Evolutionary conservation across 2,888 invertebrate species (phyloP).

Genomic region (Acrocyrtus sp.): DNA sequence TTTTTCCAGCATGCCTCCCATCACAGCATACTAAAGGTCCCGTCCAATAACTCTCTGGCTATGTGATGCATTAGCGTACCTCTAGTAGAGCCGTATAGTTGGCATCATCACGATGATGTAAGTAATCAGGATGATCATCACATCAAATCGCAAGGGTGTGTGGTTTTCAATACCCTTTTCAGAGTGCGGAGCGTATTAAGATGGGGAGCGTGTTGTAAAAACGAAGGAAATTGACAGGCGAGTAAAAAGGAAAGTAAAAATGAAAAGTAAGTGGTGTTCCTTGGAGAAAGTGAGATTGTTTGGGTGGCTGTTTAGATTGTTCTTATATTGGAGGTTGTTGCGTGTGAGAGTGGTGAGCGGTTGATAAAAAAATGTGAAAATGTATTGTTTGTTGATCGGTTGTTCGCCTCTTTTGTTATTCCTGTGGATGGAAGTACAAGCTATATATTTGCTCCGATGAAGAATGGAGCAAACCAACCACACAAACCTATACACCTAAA

Average conservation of each 20-base stretch:
- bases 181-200: not conserved
- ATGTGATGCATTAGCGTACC: too few relatives aligned
- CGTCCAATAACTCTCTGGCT: too few relatives aligned
- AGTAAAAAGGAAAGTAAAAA: conserved; percentile 5
- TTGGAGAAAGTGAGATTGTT: not conserved
- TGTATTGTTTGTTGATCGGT: conserved; percentile 39
- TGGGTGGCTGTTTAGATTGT: not conserved
- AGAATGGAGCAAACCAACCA: too few relatives aligned
- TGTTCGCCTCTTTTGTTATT: too few relatives aligned
- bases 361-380: conserved; percentile 39
- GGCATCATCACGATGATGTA: not conserved
- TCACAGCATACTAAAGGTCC: too few relatives aligned
- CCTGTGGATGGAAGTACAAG: too few relatives aligned
- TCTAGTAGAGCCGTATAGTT: too few relatives aligned
- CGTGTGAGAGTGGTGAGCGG: conserved; percentile 29
- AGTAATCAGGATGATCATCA: conserved; percentile 29
- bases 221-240: not conserved
- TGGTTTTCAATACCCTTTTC: conserved; percentile 1
- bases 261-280: not conserved
- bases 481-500: too few relatives aligned
- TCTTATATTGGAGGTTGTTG: not conserved
- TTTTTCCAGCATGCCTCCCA: too few relatives aligned
- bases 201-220: conserved; percentile 5
- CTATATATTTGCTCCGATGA: too few relatives aligned
- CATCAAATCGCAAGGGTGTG: conserved; percentile 22